These are phyloP conservation scores for Octodonta nipae DNA, from an alignment of 2,888 invertebrate species.

Conservation along the genomic window DNA sequence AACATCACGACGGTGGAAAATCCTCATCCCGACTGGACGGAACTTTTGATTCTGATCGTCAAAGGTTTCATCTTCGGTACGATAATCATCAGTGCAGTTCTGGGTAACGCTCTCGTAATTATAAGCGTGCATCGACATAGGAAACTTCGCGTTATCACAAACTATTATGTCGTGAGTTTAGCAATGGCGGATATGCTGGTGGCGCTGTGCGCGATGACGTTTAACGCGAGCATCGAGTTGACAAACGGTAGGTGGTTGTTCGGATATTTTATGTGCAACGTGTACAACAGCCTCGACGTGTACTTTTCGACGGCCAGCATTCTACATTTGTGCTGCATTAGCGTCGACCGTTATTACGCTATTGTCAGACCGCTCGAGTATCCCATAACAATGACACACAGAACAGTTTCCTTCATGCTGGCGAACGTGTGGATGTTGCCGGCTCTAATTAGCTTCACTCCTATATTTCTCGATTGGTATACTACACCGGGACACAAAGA, in stretches of 20 bases:
- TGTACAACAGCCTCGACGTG: constrained; percentile 88
- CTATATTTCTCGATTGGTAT: constrained; percentile 82
- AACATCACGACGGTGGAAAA: constrained; percentile 30
- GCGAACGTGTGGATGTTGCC: constrained; percentile 86
- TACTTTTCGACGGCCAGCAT: constrained; percentile 87
- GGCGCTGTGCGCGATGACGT: constrained; percentile 83
- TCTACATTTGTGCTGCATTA: constrained; percentile 85
- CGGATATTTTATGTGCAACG: constrained; percentile 80
- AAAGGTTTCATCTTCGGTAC: constrained; percentile 65
- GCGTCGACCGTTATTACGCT: constrained; percentile 74
- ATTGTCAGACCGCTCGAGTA: constrained; percentile 86
- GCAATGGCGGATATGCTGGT: constrained; percentile 90
- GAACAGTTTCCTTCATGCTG: constrained; percentile 66
- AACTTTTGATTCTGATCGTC: constrained; percentile 47
- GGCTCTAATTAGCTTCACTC: constrained; percentile 82
- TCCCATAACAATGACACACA: constrained; percentile 79
- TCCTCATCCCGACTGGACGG: constrained; percentile 38
- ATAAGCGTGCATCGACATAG: constrained; percentile 70
- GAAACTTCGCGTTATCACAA: constrained; percentile 75
- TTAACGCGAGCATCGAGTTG: constrained; percentile 73
- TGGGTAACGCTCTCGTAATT: constrained; percentile 86
- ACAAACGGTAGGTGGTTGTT: constrained; percentile 79
- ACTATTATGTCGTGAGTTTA: constrained; percentile 88
- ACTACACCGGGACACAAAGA: constrained; percentile 48
- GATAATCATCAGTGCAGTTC: constrained; percentile 51